Evolutionary conservation across 2,113 vertebrate genomes (phyloP), one percentile per base, ranked within the genome.

Genomic region (Eptesicus fuscus): DNA sequence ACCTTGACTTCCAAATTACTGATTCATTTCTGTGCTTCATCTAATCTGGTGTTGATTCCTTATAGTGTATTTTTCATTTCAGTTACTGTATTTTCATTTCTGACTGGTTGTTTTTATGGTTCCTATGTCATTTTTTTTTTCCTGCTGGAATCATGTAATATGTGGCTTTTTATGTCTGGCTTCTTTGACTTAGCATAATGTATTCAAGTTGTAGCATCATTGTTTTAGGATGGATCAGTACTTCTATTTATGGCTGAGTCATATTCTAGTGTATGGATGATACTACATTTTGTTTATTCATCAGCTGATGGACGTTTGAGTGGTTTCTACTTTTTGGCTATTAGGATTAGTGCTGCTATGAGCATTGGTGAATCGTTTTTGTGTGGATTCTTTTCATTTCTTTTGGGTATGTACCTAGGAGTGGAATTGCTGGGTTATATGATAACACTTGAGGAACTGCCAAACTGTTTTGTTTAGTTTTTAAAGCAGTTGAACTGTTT

Each of bases 161-260:
- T 65, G 6, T 91, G 40, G 7, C 22, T 17, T 91, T 86, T 88
- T 93, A 22, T 69, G 9, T 87, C 20, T 83, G 51, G 20, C 14
- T 83, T 95, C 59, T 93, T 90, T 95, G 12, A 67, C 42, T 87
- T 78, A 86, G 44, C 35, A 42, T 56, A 56, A 35, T 94, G 20
- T 88, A 59, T 91, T 91, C 40, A 82, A 70, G 20, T 86, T 83
- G 2, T 49, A 47, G 9, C 70, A 82, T 56, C 30, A 2, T 51
- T 23, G 25, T 91, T 83, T 11, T 83, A 49, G 85, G 59, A 69
- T 83, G 9, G 59, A 49, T 83, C 20, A 78, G 16, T 47, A 63
- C n/a, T 88, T 91, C 11, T 82, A 88, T 88, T 69, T 88, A 51
- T 87, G 47, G 23, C 35, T 49, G 22, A 37, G 30, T 85, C 47